Evolutionary conservation across 2,888 invertebrate species (phyloP), one percentile per base, ranked within the genome.

Genomic region (Archips xylosteana): DNA sequence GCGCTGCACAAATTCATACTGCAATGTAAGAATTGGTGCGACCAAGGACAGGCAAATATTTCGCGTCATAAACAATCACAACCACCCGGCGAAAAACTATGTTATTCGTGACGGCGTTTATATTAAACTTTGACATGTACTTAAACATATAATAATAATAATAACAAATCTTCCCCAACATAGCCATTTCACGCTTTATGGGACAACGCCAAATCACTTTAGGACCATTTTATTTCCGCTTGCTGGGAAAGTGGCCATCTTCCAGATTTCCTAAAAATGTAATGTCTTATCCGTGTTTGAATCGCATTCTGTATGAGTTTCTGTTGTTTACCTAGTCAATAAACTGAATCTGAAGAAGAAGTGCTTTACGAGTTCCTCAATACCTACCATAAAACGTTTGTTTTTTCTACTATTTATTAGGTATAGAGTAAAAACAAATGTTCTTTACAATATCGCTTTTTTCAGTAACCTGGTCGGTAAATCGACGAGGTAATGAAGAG

Each of bases 21-120:
- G 73, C 64, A 74, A 47, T 15, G 69, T 69, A 0, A 69, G 64
- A 42, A 64, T 74, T 2, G 23, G 39, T 3, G 73, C 73, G 32
- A 74, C 73, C 13, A 69, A 60, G n/a, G 51, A 60, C 13, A 59
- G 60, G 8, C 32, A 39, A 12, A 74, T 74, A 49, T 60, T 32
- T 32, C 62, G 68, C 8, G 62, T 73, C 12, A 2, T 8, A 23
- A 63, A 63, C 47, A 10, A 34, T 47, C 59, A 57, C 59, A n/a
- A 34, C 34, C 67, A 9, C 15, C 45, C 32, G 12, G 12, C 57
- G 57, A 32, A 12, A 34, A 68, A 13, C 5, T 68, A 60, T 45
- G 12, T 68, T 12, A 60, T 68, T 47, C 13, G 67, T 9, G 34
- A 74, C 13, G 73, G 73, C 3, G 2, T 69, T 34, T 74, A 64